phyloP scores from a whole-genome alignment of 2,113 vertebrate species.

The Apus apus region DNA sequence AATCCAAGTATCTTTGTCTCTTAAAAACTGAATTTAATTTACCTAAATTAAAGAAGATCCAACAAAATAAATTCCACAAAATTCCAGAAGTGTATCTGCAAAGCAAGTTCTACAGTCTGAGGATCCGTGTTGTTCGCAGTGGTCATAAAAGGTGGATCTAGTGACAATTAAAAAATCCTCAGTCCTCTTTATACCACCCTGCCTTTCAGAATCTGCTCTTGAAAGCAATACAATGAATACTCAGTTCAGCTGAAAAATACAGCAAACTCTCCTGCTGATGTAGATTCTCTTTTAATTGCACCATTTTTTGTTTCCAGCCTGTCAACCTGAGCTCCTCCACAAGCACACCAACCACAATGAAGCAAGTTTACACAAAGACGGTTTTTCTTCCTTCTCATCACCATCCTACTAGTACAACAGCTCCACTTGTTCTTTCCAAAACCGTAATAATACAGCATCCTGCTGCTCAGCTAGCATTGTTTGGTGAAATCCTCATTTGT shows the following conservation, averaged over 20 bases:
- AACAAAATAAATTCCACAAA: background rate
- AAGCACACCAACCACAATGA: background rate
- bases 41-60: background rate
- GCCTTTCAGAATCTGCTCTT: background rate
- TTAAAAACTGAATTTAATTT: background rate
- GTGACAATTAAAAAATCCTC: background rate
- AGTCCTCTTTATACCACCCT: background rate
- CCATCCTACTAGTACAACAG: background rate
- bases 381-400: background rate
- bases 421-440: background rate
- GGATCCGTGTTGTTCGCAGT: background rate
- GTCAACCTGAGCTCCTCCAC: background rate
- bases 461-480: background rate
- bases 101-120: background rate
- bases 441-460: background rate
- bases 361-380: background rate
- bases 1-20: background rate
- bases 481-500: background rate
- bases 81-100: background rate
- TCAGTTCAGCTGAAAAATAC: background rate
- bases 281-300: background rate
- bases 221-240: background rate
- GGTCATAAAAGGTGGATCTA: background rate
- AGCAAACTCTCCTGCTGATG: background rate
- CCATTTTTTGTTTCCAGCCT: background rate